Evolutionary conservation across 2,113 vertebrate species (phyloP).

Genomic region (Montifringilla adamsi): DNA sequence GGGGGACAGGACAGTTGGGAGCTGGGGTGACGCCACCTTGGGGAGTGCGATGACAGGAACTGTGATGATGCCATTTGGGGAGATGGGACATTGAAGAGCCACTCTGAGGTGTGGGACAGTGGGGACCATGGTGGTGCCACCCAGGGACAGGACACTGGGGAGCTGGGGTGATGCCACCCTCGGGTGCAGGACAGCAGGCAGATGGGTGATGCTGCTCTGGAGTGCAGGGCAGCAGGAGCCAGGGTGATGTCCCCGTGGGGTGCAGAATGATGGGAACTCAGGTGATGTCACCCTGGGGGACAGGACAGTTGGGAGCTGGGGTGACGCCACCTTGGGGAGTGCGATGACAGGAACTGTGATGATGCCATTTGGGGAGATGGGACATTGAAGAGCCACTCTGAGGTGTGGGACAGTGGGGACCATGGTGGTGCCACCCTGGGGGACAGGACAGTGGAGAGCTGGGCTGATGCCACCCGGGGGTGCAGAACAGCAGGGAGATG

Average conservation of each 20-base stretch:
- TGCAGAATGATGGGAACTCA: not conserved
- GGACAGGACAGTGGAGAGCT: not conserved
- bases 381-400: not conserved
- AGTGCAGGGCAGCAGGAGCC: not conserved
- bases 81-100: not conserved
- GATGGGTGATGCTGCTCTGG: not conserved
- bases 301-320: accelerated
- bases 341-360: not conserved
- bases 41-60: not conserved
- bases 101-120: not conserved
- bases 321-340: not conserved
- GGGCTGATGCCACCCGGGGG: not conserved
- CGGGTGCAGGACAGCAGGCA: not conserved
- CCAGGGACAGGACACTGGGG: accelerated
- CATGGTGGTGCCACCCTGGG: not conserved
- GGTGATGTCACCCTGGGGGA: not conserved
- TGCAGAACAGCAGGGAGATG: not conserved
- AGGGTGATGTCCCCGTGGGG: not conserved
- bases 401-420: not conserved
- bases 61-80: accelerated
- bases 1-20: accelerated
- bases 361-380: not conserved
- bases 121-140: not conserved
- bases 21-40: not conserved
- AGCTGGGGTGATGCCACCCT: not conserved